Conservation (phyloP, 1,140 invertebrate genomes). For the Drosophila burlai region DNA sequence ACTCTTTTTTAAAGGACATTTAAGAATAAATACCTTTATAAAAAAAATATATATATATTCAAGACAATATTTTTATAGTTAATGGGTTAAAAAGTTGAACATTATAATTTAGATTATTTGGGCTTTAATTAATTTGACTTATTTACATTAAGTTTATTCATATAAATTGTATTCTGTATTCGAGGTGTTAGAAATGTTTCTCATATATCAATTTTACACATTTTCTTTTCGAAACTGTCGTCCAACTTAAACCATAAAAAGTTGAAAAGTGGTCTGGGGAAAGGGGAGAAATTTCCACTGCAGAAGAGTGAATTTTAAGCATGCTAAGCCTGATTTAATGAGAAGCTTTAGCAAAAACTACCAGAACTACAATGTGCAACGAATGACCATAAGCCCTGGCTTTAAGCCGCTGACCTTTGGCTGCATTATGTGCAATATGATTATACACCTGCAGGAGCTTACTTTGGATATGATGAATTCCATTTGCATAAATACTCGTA, state of each 20-base stretch:
- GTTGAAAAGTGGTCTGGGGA: not conserved
- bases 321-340: slow-evolving; percentile 46
- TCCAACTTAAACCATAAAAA: slow-evolving; percentile 3
- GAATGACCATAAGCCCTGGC: slow-evolving; percentile 26
- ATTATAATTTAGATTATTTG: not conserved
- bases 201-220: too few relatives aligned
- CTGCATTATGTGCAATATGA: slow-evolving; percentile 20
- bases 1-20: not conserved
- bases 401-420: slow-evolving; percentile 46
- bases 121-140: not conserved
- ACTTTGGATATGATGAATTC: slow-evolving; percentile 39
- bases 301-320: slow-evolving; percentile 38
- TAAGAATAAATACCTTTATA: too few relatives aligned
- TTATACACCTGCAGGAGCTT: slow-evolving; percentile 9
- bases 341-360: slow-evolving; percentile 14
- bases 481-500: slow-evolving; percentile 41
- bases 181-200: not conserved
- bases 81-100: not conserved
- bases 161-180: not conserved
- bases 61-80: not conserved
- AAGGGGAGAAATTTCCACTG: not conserved
- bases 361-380: slow-evolving; percentile 4
- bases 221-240: too few relatives aligned
- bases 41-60: not conserved
- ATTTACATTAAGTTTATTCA: not conserved